phyloP scores from a whole-genome alignment of 2,113 vertebrate genomes.

The Okapia johnstoni region DNA sequence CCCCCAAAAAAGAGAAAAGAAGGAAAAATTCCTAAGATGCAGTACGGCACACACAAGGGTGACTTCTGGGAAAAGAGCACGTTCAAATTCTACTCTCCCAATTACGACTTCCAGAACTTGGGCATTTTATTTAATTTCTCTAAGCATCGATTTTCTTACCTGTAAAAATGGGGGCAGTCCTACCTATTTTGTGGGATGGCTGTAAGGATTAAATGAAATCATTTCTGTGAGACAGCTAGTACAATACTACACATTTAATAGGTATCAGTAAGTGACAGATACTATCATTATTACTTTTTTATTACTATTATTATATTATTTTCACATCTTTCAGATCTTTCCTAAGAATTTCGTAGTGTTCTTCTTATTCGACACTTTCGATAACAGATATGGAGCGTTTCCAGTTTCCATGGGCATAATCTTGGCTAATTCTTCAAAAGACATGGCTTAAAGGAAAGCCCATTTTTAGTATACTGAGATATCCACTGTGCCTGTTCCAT shows the following conservation, averaged over 20 bases:
- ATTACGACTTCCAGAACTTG: background rate
- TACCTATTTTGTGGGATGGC: background rate
- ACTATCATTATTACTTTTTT: background rate
- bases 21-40: background rate
- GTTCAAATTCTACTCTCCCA: background rate
- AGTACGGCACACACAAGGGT: too few species aligned
- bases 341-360: background rate
- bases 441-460: background rate
- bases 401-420: background rate
- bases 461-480: conserved; percentile 15
- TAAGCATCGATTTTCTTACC: background rate
- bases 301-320: background rate
- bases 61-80: background rate
- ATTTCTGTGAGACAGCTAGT: background rate
- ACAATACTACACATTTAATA: background rate
- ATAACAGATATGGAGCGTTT: background rate
- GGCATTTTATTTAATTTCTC: background rate
- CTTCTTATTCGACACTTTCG: background rate
- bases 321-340: background rate
- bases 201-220: background rate
- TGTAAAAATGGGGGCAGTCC: background rate
- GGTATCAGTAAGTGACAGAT: background rate
- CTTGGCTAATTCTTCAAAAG: conserved; percentile 1
- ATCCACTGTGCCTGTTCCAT: background rate
- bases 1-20: background rate